Evolutionary conservation across 2,888 invertebrate genomes (phyloP), one percentile per base, ranked within the genome.

Genomic region (Xylophagus ater): DNA sequence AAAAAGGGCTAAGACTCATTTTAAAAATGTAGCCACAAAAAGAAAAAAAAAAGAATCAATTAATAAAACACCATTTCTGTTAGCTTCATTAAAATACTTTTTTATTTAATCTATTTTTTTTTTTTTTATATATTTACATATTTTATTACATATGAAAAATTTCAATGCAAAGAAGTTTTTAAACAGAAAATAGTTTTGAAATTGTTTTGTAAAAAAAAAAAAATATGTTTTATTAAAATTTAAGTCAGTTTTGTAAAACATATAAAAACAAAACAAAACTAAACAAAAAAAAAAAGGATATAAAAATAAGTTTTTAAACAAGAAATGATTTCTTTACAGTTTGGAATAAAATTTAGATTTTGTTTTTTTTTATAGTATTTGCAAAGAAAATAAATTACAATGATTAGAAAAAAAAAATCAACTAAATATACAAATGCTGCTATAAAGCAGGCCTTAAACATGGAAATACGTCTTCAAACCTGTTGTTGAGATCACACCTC

Each of bases 261-360:
- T n/a, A n/a, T n/a, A n/a, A n/a, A n/a, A n/a, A n/a, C n/a, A n/a
- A n/a, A n/a, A n/a, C n/a, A n/a, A n/a, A n/a, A n/a, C n/a, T n/a
- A n/a, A n/a, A n/a, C n/a, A n/a, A n/a, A n/a, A n/a, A n/a, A n/a
- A n/a, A n/a, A n/a, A n/a, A n/a, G n/a, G n/a, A n/a, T 26, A 26
- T 26, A 14, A 26, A 26, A 26, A 26, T 13, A 26, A 24, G 14
- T 14, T 3, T 8, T 26, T n/a, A 6, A 26, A 14, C 5, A 46
- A 53, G 54, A 54, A 53, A 54, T 54, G 54, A 54, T 54, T 54
- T 53, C 54, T 52, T 53, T 50, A 53, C 49, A 49, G 49, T 49
- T 51, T 36, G 3, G 17, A 10, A 33, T 34, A 32, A 10, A 4
- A 10, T 24, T 24, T 24, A 32, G 20, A 8, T 21, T 14, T 32